phyloP scores from a whole-genome alignment of 1,140 invertebrate genomes.

The Drosophila nigromelanica region DNA sequence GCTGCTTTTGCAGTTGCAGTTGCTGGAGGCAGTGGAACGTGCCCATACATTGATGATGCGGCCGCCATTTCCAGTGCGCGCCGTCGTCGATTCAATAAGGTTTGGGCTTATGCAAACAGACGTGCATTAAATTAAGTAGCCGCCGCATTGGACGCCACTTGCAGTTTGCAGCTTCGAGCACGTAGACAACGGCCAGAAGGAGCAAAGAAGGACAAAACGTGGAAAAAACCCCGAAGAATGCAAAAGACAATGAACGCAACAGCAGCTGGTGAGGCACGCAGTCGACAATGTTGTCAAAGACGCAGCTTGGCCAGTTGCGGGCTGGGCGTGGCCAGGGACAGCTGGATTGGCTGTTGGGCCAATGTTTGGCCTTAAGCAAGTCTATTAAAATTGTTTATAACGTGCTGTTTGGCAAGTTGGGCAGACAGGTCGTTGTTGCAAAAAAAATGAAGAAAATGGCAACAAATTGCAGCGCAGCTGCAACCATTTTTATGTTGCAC shows the following conservation, averaged over 20 bases:
- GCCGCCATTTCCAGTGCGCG: slow-evolving; percentile 30
- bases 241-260: slow-evolving; percentile 63
- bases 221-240: slow-evolving; percentile 39
- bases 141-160: slow-evolving; percentile 60
- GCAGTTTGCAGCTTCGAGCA: slow-evolving; percentile 58
- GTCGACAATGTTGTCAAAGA: slow-evolving; percentile 59
- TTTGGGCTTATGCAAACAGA: slow-evolving; percentile 81
- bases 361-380: slow-evolving; percentile 77
- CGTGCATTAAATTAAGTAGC: slow-evolving; percentile 81
- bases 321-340: neutral
- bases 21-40: slow-evolving; percentile 62
- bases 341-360: slow-evolving; percentile 26
- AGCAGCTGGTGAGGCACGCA: slow-evolving; percentile 44
- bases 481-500: slow-evolving; percentile 63
- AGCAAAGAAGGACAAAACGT: slow-evolving; percentile 1
- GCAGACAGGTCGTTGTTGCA: slow-evolving; percentile 1
- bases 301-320: neutral
- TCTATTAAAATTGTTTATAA: slow-evolving; percentile 81
- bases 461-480: slow-evolving; percentile 44
- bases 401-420: slow-evolving; percentile 36
- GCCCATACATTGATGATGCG: slow-evolving; percentile 78
- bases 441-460: neutral
- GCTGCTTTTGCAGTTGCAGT: slow-evolving; percentile 8
- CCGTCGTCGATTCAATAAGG: slow-evolving; percentile 71
- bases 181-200: slow-evolving; percentile 49